phyloP scores from a whole-genome alignment of 2,113 vertebrate genomes.

The Thamnophis sirtalis region DNA sequence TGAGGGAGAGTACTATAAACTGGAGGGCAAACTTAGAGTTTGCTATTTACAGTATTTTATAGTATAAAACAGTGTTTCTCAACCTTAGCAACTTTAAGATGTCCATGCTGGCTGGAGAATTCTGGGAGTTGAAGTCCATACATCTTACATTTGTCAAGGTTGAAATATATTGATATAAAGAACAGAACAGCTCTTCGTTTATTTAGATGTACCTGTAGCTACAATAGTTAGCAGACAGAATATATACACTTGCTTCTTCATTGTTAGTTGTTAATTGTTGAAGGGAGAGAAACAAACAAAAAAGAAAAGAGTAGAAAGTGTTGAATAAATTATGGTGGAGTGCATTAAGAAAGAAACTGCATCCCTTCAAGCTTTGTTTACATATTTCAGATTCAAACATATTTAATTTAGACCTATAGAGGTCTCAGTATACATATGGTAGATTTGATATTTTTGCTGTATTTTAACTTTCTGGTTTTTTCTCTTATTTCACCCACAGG shows the following conservation, averaged over 20 bases:
- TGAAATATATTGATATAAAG: neutral
- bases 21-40: neutral
- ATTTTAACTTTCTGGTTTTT: neutral
- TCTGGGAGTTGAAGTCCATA: neutral
- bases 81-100: neutral
- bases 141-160: neutral
- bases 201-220: neutral
- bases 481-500: constrained; percentile 43
- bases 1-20: neutral
- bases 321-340: neutral
- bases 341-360: neutral
- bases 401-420: neutral
- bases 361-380: neutral
- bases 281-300: neutral
- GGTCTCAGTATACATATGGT: neutral
- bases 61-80: neutral
- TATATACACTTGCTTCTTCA: neutral
- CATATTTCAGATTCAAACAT: neutral
- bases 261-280: neutral
- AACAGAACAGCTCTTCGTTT: neutral
- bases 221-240: neutral
- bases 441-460: neutral
- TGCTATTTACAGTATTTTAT: neutral
- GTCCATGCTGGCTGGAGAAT: neutral
- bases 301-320: neutral